These are phyloP conservation scores for Enteromius thamalakanensis DNA, from an alignment of 2,797 vertebrate genomes.

Conservation along the genomic window DNA sequence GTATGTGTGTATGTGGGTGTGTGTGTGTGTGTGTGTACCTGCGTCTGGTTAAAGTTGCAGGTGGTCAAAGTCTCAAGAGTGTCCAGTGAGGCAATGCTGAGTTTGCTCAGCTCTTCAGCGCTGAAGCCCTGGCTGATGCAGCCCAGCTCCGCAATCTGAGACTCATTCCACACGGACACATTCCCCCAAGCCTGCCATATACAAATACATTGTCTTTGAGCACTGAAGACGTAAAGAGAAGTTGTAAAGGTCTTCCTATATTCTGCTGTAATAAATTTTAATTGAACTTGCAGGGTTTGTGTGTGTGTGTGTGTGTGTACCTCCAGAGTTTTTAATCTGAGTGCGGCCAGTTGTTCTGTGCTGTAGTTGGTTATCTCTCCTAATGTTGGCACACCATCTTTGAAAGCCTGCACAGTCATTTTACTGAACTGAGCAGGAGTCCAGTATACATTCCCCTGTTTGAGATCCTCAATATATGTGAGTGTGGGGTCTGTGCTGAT, in stretches of 20 bases:
- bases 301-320: conserved; percentile 56
- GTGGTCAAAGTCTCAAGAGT: conserved; percentile 61
- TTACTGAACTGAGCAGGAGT: conserved; percentile 55
- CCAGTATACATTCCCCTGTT: conserved; percentile 67
- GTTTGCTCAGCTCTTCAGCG: conserved; percentile 60
- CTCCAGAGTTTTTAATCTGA: conserved; percentile 65
- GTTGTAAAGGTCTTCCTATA: background rate
- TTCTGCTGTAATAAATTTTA: background rate
- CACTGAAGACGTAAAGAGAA: background rate
- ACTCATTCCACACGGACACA: conserved; percentile 63
- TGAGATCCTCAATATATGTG: conserved; percentile 63
- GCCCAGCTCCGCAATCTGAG: conserved; percentile 63
- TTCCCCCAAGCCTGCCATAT: conserved; percentile 67
- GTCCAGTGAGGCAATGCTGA: conserved; percentile 67
- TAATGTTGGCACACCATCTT: conserved; percentile 59
- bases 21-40: conserved; percentile 65
- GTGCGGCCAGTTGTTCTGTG: conserved; percentile 65
- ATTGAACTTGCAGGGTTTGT: background rate
- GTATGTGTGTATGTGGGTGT: background rate
- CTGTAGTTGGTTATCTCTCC: conserved; percentile 62
- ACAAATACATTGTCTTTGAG: background rate
- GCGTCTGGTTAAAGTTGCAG: conserved; percentile 72
- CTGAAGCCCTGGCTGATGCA: conserved; percentile 72
- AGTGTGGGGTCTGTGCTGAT: conserved; percentile 49
- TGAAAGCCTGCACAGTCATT: conserved; percentile 66